These are phyloP conservation scores for Noctua fimbriata DNA, from an alignment of 2,888 invertebrate genomes.

Conservation along the genomic window DNA sequence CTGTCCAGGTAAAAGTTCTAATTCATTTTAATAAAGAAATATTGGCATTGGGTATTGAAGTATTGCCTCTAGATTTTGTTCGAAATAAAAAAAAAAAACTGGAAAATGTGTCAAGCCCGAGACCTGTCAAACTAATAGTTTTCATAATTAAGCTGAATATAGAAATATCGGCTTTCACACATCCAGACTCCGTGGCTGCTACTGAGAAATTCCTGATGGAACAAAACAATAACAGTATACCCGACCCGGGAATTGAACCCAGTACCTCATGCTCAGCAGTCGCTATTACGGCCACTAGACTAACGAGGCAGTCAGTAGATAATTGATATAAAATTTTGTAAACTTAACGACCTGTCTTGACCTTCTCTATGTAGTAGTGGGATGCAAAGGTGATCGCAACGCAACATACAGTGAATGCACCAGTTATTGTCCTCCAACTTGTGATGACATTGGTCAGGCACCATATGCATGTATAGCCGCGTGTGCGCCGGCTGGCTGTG, in stretches of 20 bases:
- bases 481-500: slow-evolving; percentile 66
- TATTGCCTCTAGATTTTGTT: background rate
- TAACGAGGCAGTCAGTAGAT: too few species aligned
- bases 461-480: slow-evolving; percentile 15
- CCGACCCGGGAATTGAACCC: too few species aligned
- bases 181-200: too few species aligned
- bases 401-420: slow-evolving; percentile 59
- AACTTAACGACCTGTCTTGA: background rate
- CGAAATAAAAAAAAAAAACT: background rate
- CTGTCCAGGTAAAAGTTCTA: slow-evolving; percentile 35
- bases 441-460: slow-evolving; percentile 23
- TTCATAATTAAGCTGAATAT: too few species aligned
- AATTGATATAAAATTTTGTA: too few species aligned
- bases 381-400: slow-evolving; percentile 23
- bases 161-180: background rate
- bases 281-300: too few species aligned
- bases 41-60: background rate
- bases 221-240: too few species aligned
- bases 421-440: slow-evolving; percentile 66
- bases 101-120: slow-evolving; percentile 25
- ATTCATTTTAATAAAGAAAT: too few species aligned
- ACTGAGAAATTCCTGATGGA: too few species aligned
- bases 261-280: too few species aligned
- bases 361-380: background rate
- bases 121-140: background rate